Evolutionary conservation across 2,113 vertebrate species (phyloP).

Genomic region (Cettia cetti): DNA sequence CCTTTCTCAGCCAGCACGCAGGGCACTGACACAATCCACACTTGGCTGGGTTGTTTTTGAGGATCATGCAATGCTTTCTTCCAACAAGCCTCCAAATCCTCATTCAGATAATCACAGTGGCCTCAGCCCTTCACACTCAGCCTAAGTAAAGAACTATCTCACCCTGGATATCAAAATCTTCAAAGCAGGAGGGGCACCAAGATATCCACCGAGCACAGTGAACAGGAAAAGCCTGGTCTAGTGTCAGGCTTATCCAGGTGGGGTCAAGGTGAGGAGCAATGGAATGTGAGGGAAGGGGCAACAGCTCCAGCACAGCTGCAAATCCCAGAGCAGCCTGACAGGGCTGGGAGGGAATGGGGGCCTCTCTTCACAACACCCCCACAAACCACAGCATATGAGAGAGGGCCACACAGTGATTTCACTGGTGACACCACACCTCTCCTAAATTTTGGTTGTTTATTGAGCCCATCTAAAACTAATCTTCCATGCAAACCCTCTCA

Average conservation of each 20-base stretch:
- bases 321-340: not conserved
- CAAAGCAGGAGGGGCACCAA: not conserved
- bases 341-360: not conserved
- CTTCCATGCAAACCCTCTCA: not conserved
- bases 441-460: too few species aligned
- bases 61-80: not conserved
- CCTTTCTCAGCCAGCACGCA: fast-evolving
- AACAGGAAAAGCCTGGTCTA: not conserved
- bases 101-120: not conserved
- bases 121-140: not conserved
- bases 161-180: not conserved
- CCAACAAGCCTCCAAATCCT: not conserved
- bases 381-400: not conserved
- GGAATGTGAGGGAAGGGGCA: not conserved
- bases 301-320: not conserved
- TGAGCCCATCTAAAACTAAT: fast-evolving
- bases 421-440: not conserved
- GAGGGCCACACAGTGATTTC: too few species aligned
- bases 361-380: not conserved
- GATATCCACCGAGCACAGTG: not conserved
- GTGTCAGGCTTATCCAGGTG: not conserved
- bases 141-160: too few species aligned
- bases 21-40: not conserved
- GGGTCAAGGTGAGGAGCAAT: too few species aligned
- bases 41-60: not conserved